Conservation (phyloP, 2,113 vertebrate genomes). For the Tor tambroides region DNA sequence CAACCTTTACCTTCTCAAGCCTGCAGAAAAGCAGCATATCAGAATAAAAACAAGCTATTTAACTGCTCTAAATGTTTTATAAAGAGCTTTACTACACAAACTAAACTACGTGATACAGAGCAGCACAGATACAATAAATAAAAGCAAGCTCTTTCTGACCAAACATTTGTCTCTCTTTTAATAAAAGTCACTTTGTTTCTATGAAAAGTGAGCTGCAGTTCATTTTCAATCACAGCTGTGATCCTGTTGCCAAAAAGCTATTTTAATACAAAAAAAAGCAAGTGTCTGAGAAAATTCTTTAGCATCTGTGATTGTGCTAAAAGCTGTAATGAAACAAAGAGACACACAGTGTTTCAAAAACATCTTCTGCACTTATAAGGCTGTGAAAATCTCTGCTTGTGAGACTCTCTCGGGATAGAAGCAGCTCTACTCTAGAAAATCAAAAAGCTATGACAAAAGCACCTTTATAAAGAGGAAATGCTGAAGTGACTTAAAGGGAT, state of each 20-base stretch:
- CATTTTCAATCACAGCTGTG: neutral
- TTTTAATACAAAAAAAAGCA: neutral
- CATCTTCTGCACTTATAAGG: neutral
- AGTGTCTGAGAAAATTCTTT: neutral
- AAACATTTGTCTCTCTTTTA: neutral
- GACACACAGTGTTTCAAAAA: neutral
- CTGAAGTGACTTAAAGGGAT: too few relatives aligned
- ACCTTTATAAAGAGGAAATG: neutral
- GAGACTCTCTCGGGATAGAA: neutral
- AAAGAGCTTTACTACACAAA: too few relatives aligned
- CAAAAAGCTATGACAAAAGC: neutral
- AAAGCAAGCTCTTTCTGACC: neutral
- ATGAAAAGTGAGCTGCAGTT: neutral
- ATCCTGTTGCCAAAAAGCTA: too few relatives aligned
- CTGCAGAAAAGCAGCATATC: slow-evolving; percentile 52
- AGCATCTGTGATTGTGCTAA: slow-evolving; percentile 16
- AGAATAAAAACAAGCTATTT: neutral
- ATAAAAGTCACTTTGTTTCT: neutral
- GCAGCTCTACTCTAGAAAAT: neutral
- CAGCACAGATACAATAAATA: neutral
- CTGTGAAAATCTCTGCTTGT: slow-evolving; percentile 13
- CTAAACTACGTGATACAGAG: neutral
- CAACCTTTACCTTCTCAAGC: slow-evolving; percentile 78
- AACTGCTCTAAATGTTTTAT: too few relatives aligned
- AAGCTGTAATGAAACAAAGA: neutral